Conservation (phyloP, 2,888 invertebrate species). For the Brachypalpus laphriformis region DNA sequence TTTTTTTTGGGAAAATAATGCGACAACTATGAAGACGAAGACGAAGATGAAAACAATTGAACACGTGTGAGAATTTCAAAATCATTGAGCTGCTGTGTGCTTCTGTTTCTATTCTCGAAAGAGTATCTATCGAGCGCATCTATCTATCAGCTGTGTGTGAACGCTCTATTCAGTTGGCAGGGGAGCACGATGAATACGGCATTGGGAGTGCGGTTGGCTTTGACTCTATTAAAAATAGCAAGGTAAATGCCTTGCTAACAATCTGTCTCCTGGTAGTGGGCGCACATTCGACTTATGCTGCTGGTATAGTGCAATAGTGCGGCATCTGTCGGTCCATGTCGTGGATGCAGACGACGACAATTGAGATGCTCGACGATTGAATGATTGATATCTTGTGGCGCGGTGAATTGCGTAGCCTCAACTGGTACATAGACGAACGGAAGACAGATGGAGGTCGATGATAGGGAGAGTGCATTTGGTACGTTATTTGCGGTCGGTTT, state of each 20-base stretch:
- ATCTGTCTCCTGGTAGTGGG: slow-evolving; percentile 57
- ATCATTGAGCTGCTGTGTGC: slow-evolving; percentile 19
- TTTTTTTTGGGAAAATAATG: slow-evolving; percentile 24
- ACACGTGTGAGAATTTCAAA: slow-evolving; percentile 64
- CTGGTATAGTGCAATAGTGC: background rate
- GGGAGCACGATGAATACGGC: slow-evolving; percentile 47
- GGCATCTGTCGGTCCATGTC: slow-evolving; percentile 30
- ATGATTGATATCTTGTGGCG: slow-evolving; percentile 52
- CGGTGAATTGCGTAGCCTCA: slow-evolving; percentile 40
- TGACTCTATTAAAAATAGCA: slow-evolving; percentile 66
- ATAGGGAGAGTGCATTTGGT: slow-evolving; percentile 42
- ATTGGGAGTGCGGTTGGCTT: slow-evolving; percentile 61
- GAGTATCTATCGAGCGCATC: slow-evolving; percentile 37
- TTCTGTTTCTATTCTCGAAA: slow-evolving; percentile 43
- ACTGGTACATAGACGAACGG: slow-evolving; percentile 44
- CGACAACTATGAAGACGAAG: slow-evolving; percentile 16
- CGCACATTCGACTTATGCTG: slow-evolving; percentile 28
- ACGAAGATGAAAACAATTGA: slow-evolving; percentile 51
- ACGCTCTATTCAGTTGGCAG: slow-evolving; percentile 47
- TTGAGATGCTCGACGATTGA: slow-evolving; percentile 60
- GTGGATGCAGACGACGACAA: slow-evolving; percentile 48
- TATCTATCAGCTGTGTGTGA: slow-evolving; percentile 47
- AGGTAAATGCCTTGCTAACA: slow-evolving; percentile 65
- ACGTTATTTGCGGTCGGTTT: slow-evolving; percentile 27
- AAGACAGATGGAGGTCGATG: slow-evolving; percentile 54